phyloP scores from a whole-genome alignment of 1,140 invertebrate genomes.

The Saccostrea cuccullata region DNA sequence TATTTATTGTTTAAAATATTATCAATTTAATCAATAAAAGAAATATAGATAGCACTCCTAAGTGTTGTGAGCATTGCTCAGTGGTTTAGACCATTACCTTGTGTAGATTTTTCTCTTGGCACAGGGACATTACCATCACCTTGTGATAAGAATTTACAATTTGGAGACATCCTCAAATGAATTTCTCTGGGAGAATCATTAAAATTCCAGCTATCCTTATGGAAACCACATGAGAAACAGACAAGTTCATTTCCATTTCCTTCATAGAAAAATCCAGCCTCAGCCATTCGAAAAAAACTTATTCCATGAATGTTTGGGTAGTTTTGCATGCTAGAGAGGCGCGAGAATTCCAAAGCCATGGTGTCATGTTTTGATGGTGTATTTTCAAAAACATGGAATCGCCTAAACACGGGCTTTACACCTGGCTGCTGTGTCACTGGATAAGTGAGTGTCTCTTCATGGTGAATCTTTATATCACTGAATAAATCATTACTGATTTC shows the following conservation, averaged over 20 bases:
- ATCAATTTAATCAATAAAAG: too few species aligned
- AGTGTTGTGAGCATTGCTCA: too few species aligned
- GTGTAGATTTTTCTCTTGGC: background rate
- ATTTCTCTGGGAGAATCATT: slow-evolving; percentile 24
- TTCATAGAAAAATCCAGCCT: slow-evolving; percentile 31
- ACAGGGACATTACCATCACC: slow-evolving; percentile 20
- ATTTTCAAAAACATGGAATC: background rate
- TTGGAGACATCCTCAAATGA: slow-evolving; percentile 14
- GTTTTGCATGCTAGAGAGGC: slow-evolving; percentile 27
- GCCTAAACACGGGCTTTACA: too few species aligned
- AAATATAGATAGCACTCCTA: too few species aligned
- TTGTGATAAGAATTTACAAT: slow-evolving; percentile 8
- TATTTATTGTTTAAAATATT: too few species aligned
- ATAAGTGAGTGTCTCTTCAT: too few species aligned
- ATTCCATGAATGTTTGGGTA: background rate
- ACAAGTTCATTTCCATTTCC: slow-evolving; percentile 21
- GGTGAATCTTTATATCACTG: too few species aligned
- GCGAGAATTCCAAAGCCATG: slow-evolving; percentile 13
- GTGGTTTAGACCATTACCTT: background rate
- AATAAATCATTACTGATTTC: too few species aligned
- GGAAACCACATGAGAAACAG: slow-evolving; percentile 26
- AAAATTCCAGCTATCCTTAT: background rate
- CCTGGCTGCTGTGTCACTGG: too few species aligned
- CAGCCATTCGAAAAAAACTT: slow-evolving; percentile 2
- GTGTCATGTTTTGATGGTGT: slow-evolving; percentile 20